These are phyloP conservation scores for Mungos mungo DNA, from an alignment of 2,113 vertebrate genomes.

Conservation along the genomic window DNA sequence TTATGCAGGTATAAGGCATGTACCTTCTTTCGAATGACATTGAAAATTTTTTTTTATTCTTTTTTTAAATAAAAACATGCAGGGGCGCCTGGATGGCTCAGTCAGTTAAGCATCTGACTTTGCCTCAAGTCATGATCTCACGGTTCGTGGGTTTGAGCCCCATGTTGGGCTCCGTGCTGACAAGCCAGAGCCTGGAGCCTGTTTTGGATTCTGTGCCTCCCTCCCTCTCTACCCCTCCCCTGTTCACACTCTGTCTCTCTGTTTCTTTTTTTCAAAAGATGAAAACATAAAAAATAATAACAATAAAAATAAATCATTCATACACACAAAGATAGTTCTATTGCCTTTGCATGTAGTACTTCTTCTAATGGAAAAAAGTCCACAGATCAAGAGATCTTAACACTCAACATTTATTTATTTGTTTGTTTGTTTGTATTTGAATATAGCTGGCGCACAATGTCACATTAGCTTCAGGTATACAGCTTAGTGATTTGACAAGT, in stretches of 20 bases:
- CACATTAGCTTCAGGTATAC: background rate
- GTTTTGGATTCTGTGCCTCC: too few relatives aligned
- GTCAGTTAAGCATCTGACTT: too few relatives aligned
- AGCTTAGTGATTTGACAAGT: background rate
- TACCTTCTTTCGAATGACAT: background rate
- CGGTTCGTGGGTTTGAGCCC: too few relatives aligned
- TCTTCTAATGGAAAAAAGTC: background rate
- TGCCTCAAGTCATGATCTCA: too few relatives aligned
- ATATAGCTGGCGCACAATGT: background rate
- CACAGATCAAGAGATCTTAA: background rate
- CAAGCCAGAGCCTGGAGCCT: too few relatives aligned
- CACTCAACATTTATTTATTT: background rate
- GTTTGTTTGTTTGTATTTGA: background rate
- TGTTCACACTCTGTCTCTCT: too few relatives aligned
- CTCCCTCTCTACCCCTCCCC: too few relatives aligned
- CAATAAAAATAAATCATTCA: background rate
- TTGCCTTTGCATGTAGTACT: background rate
- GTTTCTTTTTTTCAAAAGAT: too few relatives aligned
- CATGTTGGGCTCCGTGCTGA: too few relatives aligned
- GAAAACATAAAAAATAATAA: too few relatives aligned
- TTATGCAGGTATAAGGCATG: background rate
- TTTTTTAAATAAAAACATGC: constrained; percentile 9
- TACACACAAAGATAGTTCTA: background rate
- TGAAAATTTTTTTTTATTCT: background rate
- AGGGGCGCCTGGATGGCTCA: too few relatives aligned